These are phyloP conservation scores for Sakesphorus luctuosus DNA, from an alignment of 2,113 vertebrate species.

Conservation along the genomic window DNA sequence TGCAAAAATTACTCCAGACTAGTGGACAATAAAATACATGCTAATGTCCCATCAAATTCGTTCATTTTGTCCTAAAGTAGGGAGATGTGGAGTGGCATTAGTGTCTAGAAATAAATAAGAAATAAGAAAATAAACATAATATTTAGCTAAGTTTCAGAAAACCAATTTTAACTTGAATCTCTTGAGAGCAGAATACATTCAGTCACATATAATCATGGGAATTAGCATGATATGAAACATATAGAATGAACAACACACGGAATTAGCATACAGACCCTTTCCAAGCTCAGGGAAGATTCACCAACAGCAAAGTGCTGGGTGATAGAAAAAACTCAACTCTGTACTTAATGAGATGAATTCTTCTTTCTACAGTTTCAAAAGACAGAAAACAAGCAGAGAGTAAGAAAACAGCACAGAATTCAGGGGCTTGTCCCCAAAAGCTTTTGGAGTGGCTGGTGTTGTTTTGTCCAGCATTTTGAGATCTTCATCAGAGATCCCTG, in stretches of 20 bases:
- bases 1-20: not conserved
- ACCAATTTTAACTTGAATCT: not conserved
- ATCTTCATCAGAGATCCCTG: not conserved
- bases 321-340: accelerated
- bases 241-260: not conserved
- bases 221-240: not conserved
- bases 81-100: not conserved
- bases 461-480: not conserved
- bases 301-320: not conserved
- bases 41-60: not conserved
- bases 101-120: not conserved
- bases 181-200: not conserved
- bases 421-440: not conserved
- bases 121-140: not conserved
- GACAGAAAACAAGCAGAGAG: not conserved
- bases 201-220: not conserved
- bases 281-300: not conserved
- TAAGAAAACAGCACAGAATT: not conserved
- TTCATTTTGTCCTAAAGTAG: not conserved
- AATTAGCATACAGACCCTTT: not conserved
- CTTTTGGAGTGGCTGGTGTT: not conserved
- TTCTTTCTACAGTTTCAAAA: not conserved
- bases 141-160: not conserved
- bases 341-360: accelerated
- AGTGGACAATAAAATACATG: not conserved